phyloP scores from a whole-genome alignment of 1,140 invertebrate genomes.

The Hypsibius dujardini region DNA sequence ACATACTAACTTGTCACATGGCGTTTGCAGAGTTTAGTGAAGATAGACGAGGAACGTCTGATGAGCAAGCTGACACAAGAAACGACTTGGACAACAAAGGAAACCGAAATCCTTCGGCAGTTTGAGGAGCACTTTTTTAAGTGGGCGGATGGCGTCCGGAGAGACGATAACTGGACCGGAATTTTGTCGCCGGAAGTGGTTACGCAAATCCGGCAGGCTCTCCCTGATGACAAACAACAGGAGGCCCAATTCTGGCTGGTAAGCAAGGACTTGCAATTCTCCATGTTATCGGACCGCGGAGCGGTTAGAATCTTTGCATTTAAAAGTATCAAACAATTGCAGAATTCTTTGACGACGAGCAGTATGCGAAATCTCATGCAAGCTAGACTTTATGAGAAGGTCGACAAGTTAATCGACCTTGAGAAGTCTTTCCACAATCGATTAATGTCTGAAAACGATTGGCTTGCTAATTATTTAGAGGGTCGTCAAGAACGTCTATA shows the following conservation, averaged over 20 bases:
- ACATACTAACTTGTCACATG: neutral
- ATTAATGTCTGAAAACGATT: too few species aligned
- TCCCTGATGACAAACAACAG: too few species aligned
- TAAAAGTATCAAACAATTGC: too few species aligned
- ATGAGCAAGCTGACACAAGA: neutral
- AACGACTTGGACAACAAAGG: neutral
- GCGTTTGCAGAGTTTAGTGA: neutral
- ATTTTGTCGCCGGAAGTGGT: neutral
- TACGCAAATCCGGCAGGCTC: neutral
- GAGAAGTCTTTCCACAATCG: too few species aligned
- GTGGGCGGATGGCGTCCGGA: neutral
- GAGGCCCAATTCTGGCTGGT: too few species aligned
- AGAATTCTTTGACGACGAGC: too few species aligned
- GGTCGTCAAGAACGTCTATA: neutral
- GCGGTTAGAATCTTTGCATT: too few species aligned
- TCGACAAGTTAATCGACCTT: too few species aligned
- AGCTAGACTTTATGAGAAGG: too few species aligned
- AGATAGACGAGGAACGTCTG: neutral
- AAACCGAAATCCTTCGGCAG: neutral
- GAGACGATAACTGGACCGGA: neutral
- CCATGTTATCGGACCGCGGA: too few species aligned
- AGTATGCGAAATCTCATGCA: too few species aligned
- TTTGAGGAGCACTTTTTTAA: neutral
- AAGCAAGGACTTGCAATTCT: too few species aligned
- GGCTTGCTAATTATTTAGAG: neutral